These are phyloP conservation scores for Urocitellus parryii DNA, from an alignment of 2,113 vertebrate species.

Conservation along the genomic window DNA sequence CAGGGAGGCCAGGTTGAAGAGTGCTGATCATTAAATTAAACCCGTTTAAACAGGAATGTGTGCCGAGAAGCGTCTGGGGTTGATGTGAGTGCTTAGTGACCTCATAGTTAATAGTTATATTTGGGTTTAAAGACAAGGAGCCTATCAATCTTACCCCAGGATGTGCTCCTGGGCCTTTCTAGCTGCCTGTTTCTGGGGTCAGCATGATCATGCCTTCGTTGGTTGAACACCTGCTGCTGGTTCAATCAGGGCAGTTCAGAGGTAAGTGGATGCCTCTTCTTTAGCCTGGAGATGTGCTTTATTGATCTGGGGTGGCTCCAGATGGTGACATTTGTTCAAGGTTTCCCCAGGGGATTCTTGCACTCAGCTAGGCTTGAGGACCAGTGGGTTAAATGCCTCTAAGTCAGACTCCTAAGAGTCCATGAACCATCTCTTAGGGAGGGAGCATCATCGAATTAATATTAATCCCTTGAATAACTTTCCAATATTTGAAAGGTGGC, in stretches of 20 bases:
- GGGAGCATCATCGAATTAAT: not conserved
- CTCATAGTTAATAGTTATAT: not conserved
- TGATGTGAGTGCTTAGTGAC: not conserved
- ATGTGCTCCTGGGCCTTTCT: not conserved
- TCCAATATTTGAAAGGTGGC: not conserved
- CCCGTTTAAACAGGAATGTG: not conserved
- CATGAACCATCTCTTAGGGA: not conserved
- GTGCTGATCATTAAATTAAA: not conserved
- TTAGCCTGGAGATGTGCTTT: not conserved
- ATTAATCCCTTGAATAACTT: not conserved
- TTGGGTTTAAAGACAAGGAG: not conserved
- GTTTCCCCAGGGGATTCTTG: not conserved
- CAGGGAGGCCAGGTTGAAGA: not conserved
- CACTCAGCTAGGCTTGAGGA: not conserved
- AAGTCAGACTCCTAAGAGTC: not conserved
- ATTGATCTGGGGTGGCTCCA: not conserved
- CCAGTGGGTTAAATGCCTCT: not conserved
- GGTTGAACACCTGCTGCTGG: not conserved
- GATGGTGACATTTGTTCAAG: not conserved
- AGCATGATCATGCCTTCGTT: not conserved
- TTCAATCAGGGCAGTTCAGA: not conserved
- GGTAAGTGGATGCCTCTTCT: not conserved
- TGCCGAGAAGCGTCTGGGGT: not conserved
- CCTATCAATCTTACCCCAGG: not conserved
- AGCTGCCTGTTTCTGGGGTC: not conserved